Base-by-base conservation (phyloP, 2,888 invertebrate genomes). In the Punctoribates punctum region DNA sequence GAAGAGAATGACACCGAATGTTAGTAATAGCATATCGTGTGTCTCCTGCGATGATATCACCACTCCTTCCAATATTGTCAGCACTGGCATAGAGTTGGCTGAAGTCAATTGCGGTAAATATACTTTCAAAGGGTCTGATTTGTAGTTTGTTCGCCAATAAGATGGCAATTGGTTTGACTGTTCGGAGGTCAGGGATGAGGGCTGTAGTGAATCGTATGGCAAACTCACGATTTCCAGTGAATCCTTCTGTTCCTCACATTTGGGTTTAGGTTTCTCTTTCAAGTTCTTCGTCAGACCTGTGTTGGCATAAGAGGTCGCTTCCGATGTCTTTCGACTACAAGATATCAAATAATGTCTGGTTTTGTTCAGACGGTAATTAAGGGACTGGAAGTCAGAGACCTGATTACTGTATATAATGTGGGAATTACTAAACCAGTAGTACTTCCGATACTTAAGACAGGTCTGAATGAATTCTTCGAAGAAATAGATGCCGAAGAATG, bases 271-370 rank as follows among this genome's bases (percentile, higher is more conserved):
- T 15, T 34, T 62, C 17, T 62, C 70, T n/a, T 29, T 17, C 5
- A 23, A 34, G 1, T 17, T 25, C 15, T 42, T 25, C 9, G 75
- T 46, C 13, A 17, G 20, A 29, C 34, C 29, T 1, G 75, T 38
- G 25, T 51, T 38, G 6, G 60, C 72, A 73, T 17, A 48, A 57
- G 51, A 34, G 13, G 54, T 73, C 20, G 25, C 54, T 15, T 29
- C 20, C 15, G 57, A 73, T 25, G 76, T 76, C 54, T 76, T 76
- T 17, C 76, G 76, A 73, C 73, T 73, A 25, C 76, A 76, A 20
- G 38, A 42, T 15, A 76, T 76, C 51, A 76, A 60, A 27, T 73
- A 76, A 46, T 73, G 76, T 73, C 73, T 76, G 38, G 76, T 76
- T 46, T 60, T 38, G 54, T 62, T 73, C n/a, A 76, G 25, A 20